These are phyloP conservation scores for Lasaia peninsularis DNA, from an alignment of 1,140 invertebrate species.

Conservation along the genomic window DNA sequence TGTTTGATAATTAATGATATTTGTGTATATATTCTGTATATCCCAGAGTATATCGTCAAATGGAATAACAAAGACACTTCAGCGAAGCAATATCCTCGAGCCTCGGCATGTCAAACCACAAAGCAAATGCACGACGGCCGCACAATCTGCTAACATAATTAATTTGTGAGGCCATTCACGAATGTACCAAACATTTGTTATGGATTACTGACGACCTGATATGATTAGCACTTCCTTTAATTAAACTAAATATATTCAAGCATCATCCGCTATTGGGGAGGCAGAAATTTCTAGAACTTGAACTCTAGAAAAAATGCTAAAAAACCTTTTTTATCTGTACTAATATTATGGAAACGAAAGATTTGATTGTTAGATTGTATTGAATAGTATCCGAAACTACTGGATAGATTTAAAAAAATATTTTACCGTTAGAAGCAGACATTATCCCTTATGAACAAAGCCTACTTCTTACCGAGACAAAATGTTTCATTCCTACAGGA, in stretches of 20 bases:
- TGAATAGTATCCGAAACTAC: too few species aligned
- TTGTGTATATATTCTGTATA: too few species aligned
- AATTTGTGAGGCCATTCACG: background rate
- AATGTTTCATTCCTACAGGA: too few species aligned
- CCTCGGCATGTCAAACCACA: constrained; percentile 6
- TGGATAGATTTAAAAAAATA: too few species aligned
- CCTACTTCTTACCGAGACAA: too few species aligned
- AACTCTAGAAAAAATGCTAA: background rate
- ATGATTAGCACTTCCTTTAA: background rate
- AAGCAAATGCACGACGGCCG: constrained; percentile 5
- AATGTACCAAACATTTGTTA: constrained; percentile 4
- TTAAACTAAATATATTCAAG: background rate
- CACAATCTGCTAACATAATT: constrained; percentile 8
- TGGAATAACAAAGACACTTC: background rate
- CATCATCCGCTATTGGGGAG: too few species aligned
- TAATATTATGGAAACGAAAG: too few species aligned
- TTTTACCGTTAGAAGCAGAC: too few species aligned
- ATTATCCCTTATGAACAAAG: too few species aligned
- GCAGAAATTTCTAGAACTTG: background rate
- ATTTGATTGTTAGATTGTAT: too few species aligned
- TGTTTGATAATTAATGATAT: too few species aligned
- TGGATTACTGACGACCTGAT: background rate
- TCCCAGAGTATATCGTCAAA: background rate
- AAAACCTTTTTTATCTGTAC: background rate
- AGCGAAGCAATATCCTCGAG: constrained; percentile 7